A percentile compares a stretch with the other conserved stretches of the same genome.
Evolutionary conservation across 2,113 vertebrate genomes (phyloP).

Genomic region (Bostrychus sinensis): DNA sequence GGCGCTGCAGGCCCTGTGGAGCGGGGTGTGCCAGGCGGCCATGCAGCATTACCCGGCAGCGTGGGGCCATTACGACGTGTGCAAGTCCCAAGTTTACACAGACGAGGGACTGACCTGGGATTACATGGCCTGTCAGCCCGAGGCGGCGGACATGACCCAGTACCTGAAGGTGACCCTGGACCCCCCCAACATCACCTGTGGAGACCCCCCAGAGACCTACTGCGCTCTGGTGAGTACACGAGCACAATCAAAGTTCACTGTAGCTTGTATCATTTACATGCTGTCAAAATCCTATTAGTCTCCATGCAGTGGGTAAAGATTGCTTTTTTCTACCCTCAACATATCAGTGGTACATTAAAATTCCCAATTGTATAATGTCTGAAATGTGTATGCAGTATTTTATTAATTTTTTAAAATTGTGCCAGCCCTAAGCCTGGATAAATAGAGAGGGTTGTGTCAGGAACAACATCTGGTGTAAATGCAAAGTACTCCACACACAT

Average conservation of each 20-base stretch:
- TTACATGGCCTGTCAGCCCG: constrained; percentile 99
- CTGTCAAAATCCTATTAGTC: too few relatives aligned
- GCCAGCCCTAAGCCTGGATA: too few relatives aligned
- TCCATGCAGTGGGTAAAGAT: too few relatives aligned
- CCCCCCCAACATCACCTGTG: constrained; percentile 96
- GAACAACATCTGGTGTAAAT: too few relatives aligned
- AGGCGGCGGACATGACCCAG: constrained; percentile 96
- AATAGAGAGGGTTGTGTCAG: too few relatives aligned
- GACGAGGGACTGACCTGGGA: constrained; percentile 97
- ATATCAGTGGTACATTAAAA: too few relatives aligned
- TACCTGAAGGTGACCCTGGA: constrained; percentile 94
- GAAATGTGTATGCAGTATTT: too few relatives aligned
- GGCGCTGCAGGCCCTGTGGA: constrained; percentile 90
- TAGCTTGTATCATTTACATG: too few relatives aligned
- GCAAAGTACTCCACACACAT: too few relatives aligned
- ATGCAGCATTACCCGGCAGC: constrained; percentile 94
- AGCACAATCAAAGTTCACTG: not conserved
- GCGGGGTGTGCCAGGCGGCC: constrained; percentile 85
- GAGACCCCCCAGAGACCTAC: constrained; percentile 95
- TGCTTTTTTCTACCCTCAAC: too few relatives aligned
- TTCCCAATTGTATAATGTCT: too few relatives aligned
- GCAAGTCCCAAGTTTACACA: constrained; percentile 94
- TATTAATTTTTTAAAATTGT: too few relatives aligned
- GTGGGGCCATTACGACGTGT: constrained; percentile 97
- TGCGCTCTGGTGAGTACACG: constrained; percentile 91